phyloP scores from a whole-genome alignment of 2,888 invertebrate genomes.

The Copidosoma aretas region DNA sequence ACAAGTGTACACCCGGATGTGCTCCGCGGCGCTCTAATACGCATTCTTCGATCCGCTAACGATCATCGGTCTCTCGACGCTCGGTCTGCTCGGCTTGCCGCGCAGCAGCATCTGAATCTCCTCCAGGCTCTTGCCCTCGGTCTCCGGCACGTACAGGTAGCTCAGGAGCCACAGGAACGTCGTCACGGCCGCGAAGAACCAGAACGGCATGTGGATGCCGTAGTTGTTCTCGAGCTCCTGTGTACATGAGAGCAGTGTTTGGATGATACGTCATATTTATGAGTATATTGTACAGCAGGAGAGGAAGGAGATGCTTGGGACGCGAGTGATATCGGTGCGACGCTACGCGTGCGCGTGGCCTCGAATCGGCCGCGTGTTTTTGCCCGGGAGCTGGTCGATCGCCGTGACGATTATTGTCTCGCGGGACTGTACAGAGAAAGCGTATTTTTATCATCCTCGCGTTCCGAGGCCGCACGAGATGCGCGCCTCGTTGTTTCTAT shows the following conservation, averaged over 20 bases:
- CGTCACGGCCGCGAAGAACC: constrained; percentile 53
- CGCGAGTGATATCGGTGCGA: constrained; percentile 5
- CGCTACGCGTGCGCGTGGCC: not conserved
- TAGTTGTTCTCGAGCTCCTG: constrained; percentile 53
- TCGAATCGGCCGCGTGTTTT: constrained; percentile 5
- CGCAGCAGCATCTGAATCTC: constrained; percentile 56
- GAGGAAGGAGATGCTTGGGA: not conserved
- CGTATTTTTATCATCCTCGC: too few relatives aligned
- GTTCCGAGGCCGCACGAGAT: too few relatives aligned
- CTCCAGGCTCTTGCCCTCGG: constrained; percentile 59
- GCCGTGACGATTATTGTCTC: too few relatives aligned
- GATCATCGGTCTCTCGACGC: constrained; percentile 17
- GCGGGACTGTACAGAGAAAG: too few relatives aligned
- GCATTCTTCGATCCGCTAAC: too few relatives aligned
- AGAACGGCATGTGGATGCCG: constrained; percentile 54
- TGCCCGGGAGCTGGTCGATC: too few relatives aligned
- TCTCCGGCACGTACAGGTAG: constrained; percentile 58
- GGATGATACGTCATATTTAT: too few relatives aligned
- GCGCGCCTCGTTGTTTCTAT: too few relatives aligned
- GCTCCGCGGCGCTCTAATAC: too few relatives aligned
- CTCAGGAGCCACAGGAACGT: constrained; percentile 55
- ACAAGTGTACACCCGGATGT: too few relatives aligned
- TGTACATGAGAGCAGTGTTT: not conserved
- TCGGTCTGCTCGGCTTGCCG: constrained; percentile 31
- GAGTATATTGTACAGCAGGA: not conserved